Conservation (phyloP, 2,797 vertebrate genomes). For the Nyctalus aviator region DNA sequence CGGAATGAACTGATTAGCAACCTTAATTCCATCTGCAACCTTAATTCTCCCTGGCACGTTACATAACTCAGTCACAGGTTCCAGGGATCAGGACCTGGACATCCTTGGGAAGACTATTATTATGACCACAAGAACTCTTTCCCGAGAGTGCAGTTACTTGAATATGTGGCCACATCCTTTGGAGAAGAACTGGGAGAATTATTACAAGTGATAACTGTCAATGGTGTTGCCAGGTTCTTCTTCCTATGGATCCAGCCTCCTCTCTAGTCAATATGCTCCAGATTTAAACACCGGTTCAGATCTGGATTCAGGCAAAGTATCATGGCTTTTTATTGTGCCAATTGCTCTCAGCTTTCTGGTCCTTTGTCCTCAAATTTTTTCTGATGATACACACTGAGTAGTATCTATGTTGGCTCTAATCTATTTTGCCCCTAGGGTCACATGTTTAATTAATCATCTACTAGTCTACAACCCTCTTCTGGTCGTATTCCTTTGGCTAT, state of each 20-base stretch:
- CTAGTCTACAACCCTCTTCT: neutral
- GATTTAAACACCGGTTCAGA: neutral
- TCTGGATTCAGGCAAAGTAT: neutral
- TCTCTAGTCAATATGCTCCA: neutral
- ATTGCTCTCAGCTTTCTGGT: neutral
- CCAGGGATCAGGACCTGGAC: neutral
- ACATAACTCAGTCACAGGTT: neutral
- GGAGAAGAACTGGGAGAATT: neutral
- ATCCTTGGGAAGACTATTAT: neutral
- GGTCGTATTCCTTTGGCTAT: conserved; percentile 31
- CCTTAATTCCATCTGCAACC: neutral
- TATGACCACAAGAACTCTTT: neutral
- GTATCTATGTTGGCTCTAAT: neutral
- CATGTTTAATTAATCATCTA: conserved; percentile 43
- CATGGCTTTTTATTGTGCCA: neutral
- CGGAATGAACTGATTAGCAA: neutral
- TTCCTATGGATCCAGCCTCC: neutral
- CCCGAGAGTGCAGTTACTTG: neutral
- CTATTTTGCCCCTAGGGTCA: neutral
- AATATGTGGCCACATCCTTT: neutral
- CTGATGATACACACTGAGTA: neutral
- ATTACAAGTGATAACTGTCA: neutral
- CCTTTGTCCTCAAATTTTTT: conserved; percentile 33
- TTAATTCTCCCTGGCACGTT: neutral
- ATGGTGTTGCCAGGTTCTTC: neutral